These are phyloP conservation scores for Zonitis immaculata DNA, from an alignment of 2,888 invertebrate species.

Conservation along the genomic window DNA sequence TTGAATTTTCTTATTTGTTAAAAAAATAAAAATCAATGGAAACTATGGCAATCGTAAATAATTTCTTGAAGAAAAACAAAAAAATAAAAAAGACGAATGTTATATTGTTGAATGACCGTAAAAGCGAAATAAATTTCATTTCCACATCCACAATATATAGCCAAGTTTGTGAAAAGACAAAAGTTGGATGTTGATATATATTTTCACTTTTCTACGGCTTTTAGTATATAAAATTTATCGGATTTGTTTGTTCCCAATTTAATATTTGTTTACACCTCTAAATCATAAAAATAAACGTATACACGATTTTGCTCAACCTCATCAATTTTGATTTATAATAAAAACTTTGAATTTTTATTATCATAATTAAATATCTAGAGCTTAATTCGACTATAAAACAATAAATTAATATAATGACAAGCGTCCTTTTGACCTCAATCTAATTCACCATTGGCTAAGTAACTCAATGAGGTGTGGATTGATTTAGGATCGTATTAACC, in stretches of 20 bases:
- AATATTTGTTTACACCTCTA: constrained; percentile 29
- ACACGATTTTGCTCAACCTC: constrained; percentile 14
- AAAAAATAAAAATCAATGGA: no score
- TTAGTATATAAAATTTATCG: constrained; percentile 23
- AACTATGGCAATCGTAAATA: not conserved
- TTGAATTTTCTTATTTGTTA: no score
- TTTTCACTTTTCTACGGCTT: constrained; percentile 11
- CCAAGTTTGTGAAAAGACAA: constrained; percentile 15
- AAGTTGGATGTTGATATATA: constrained; percentile 16
- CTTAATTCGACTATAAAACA: constrained; percentile 9
- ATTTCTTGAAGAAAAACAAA: not conserved
- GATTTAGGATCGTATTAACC: constrained; percentile 14
- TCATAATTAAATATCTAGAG: not conserved
- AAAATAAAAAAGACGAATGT: not conserved
- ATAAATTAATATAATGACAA: constrained; percentile 19
- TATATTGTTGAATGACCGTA: constrained; percentile 11
- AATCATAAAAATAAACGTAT: constrained; percentile 22
- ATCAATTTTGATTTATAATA: constrained; percentile 21
- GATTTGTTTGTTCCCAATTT: constrained; percentile 24
- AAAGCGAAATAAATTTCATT: constrained; percentile 17
- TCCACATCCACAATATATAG: constrained; percentile 15
- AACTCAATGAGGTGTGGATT: constrained; percentile 21
- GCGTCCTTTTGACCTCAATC: constrained; percentile 16
- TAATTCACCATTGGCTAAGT: constrained; percentile 12
- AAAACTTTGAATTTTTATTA: constrained; percentile 15